A percentile compares a stretch with the other conserved stretches of the same genome.
These are phyloP conservation scores for Scolopax mira DNA, from an alignment of 2,113 vertebrate genomes.

Conservation along the genomic window DNA sequence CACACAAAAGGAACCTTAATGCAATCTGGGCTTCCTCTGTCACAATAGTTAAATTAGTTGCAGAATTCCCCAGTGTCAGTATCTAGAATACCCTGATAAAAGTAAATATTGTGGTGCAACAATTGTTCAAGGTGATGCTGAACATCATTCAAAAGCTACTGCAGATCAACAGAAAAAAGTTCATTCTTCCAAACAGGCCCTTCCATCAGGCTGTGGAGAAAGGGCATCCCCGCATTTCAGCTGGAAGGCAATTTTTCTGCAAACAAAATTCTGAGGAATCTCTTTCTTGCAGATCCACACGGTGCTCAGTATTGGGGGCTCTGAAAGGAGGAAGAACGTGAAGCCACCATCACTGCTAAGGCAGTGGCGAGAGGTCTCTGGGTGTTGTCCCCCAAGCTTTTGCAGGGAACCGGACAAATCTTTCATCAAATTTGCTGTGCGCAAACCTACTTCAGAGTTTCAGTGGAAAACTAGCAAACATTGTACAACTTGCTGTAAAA, in stretches of 20 bases:
- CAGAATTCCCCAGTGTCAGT: neutral
- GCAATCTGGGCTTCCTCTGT: neutral
- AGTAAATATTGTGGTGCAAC: neutral
- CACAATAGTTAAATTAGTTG: neutral
- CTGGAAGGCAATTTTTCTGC: neutral
- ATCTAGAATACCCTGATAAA: neutral
- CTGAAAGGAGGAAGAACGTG: neutral
- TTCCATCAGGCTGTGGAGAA: neutral
- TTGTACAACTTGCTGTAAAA: neutral
- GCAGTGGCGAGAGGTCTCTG: rapidly evolving
- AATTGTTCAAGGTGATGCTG: neutral
- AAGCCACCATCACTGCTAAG: neutral
- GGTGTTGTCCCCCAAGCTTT: no score
- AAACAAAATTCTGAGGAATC: neutral
- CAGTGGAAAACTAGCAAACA: neutral
- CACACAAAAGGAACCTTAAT: neutral
- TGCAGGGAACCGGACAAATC: neutral
- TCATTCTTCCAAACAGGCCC: neutral
- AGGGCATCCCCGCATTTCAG: neutral
- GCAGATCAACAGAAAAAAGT: neutral
- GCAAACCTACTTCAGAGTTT: neutral
- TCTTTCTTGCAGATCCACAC: rapidly evolving
- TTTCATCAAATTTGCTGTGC: neutral
- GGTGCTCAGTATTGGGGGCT: no score
- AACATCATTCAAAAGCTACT: neutral